These are phyloP conservation scores for Conchocele bisecta DNA, from an alignment of 2,888 invertebrate genomes.

Conservation along the genomic window DNA sequence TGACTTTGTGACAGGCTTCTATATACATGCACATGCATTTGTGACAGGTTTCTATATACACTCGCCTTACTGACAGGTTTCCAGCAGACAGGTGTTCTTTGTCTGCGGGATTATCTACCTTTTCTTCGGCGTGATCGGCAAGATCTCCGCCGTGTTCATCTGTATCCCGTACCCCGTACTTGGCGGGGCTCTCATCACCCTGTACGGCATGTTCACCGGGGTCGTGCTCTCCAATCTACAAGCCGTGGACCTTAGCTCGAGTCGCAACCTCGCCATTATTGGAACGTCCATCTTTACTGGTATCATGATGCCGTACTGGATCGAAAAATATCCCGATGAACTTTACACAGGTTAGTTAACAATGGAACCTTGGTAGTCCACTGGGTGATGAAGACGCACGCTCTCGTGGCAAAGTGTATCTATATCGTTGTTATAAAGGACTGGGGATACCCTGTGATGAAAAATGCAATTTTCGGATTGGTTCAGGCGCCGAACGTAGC, in stretches of 20 bases:
- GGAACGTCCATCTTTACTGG: constrained; percentile 94
- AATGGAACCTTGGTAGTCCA: neutral
- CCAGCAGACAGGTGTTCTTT: constrained; percentile 81
- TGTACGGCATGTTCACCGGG: constrained; percentile 57
- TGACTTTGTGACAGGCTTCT: too few species aligned
- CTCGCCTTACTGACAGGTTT: too few species aligned
- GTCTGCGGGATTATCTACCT: constrained; percentile 80
- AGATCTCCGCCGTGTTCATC: constrained; percentile 82
- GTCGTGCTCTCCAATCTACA: constrained; percentile 68
- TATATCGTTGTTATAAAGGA: too few species aligned
- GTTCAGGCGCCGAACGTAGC: too few species aligned
- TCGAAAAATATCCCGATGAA: constrained; percentile 48
- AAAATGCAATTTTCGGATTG: too few species aligned
- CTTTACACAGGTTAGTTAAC: constrained; percentile 60
- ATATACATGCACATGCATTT: too few species aligned
- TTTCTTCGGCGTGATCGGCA: constrained; percentile 80
- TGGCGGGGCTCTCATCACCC: constrained; percentile 68
- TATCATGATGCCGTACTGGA: constrained; percentile 83
- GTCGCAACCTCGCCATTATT: constrained; percentile 92
- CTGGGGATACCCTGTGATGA: too few species aligned
- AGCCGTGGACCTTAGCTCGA: constrained; percentile 89
- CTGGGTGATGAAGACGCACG: too few species aligned
- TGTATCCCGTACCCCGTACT: constrained; percentile 82
- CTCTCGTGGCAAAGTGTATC: too few species aligned
- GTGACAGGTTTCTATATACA: too few species aligned